A percentile compares a stretch with the other conserved stretches of the same genome.
These are phyloP conservation scores for Condylostylus longicornis DNA, from an alignment of 1,140 invertebrate species.

Conservation along the genomic window DNA sequence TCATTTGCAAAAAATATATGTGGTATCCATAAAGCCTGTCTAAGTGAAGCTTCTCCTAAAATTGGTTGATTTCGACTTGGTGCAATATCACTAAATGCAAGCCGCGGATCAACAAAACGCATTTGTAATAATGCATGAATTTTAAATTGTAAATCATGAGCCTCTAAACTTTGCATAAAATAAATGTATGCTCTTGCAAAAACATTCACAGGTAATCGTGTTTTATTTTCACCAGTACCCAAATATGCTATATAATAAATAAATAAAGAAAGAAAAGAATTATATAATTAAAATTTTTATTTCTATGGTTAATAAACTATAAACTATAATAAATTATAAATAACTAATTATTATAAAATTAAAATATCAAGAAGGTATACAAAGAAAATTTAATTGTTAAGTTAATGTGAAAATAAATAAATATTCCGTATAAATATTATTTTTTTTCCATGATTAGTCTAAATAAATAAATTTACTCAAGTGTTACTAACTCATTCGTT, in stretches of 20 bases:
- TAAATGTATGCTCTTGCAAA: conserved; percentile 54
- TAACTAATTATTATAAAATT: background rate
- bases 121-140: conserved; percentile 63
- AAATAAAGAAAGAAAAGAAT: background rate
- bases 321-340: background rate
- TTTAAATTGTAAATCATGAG: conserved; percentile 67
- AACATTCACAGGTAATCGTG: conserved; percentile 40
- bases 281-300: background rate
- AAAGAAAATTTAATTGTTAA: too few relatives aligned
- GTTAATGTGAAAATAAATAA: too few relatives aligned
- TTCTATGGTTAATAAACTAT: background rate
- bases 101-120: conserved; percentile 51
- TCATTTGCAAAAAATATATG: conserved; percentile 68
- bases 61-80: conserved; percentile 46
- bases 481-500: too few relatives aligned
- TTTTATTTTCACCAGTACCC: conserved; percentile 24
- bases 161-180: conserved; percentile 60
- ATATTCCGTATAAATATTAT: too few relatives aligned
- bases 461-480: too few relatives aligned
- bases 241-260: conserved; percentile 10
- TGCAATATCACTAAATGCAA: conserved; percentile 48
- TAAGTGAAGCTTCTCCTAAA: conserved; percentile 49
- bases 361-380: background rate
- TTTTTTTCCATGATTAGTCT: too few relatives aligned
- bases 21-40: conserved; percentile 62